These are phyloP conservation scores for Callimorpha dominula DNA, from an alignment of 2,888 invertebrate genomes.

Conservation along the genomic window DNA sequence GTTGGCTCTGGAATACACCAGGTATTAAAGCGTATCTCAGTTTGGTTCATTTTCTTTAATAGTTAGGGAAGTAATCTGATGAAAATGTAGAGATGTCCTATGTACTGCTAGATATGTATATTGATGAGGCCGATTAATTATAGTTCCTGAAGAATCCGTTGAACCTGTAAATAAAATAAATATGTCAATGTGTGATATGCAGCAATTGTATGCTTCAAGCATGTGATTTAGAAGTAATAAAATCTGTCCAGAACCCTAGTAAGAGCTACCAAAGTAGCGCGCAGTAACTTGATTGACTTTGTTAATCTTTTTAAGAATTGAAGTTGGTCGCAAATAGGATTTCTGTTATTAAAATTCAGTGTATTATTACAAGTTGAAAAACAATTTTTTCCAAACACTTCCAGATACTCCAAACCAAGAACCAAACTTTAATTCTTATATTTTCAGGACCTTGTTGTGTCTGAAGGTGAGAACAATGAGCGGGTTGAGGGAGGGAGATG, in stretches of 20 bases:
- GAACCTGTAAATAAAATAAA: constrained; percentile 6
- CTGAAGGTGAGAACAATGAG: constrained; percentile 65
- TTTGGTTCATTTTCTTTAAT: neutral
- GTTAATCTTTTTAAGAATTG: too few relatives aligned
- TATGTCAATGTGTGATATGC: neutral
- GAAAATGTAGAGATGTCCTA: neutral
- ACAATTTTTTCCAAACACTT: constrained; percentile 29
- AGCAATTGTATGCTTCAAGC: too few relatives aligned
- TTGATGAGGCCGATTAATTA: too few relatives aligned
- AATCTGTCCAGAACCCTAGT: too few relatives aligned
- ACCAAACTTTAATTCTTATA: constrained; percentile 57
- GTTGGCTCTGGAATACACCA: constrained; percentile 18
- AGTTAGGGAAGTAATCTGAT: neutral
- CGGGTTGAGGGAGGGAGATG: constrained; percentile 21
- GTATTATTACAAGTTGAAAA: constrained; percentile 6
- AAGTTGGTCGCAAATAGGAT: too few relatives aligned
- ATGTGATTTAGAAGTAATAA: too few relatives aligned
- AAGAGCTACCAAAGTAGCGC: too few relatives aligned
- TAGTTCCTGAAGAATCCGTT: neutral
- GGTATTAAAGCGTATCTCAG: neutral
- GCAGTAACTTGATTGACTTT: too few relatives aligned
- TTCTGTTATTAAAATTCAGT: too few relatives aligned
- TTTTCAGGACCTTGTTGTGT: constrained; percentile 61
- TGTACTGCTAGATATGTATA: too few relatives aligned
- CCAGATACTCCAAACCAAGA: constrained; percentile 22